phyloP scores from a whole-genome alignment of 2,797 vertebrate species.

The Periophthalmus magnuspinnatus region DNA sequence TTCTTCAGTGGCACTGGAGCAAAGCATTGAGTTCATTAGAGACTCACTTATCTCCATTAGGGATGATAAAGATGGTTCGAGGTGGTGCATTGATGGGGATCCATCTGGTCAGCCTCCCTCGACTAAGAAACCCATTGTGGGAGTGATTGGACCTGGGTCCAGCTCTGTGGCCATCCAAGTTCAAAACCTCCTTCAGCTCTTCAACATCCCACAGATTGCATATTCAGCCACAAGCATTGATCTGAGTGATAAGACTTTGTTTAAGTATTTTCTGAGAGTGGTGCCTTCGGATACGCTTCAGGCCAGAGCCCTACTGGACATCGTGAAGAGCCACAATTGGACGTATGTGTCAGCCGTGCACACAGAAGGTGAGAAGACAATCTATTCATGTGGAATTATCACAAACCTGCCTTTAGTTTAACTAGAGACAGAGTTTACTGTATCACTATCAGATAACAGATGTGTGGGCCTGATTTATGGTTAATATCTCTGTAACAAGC shows the following conservation, averaged over 20 bases:
- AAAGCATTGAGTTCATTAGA: conserved; percentile 97
- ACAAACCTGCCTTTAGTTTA: no score
- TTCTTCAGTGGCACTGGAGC: conserved; percentile 95
- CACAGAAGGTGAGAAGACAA: conserved; percentile 93
- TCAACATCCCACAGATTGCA: conserved; percentile 98
- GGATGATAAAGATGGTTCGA: conserved; percentile 87
- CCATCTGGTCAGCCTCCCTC: conserved; percentile 78
- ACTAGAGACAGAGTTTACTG: no score
- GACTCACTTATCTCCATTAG: conserved; percentile 96
- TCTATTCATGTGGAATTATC: no score
- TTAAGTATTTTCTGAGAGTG: conserved; percentile 97
- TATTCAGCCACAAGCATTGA: conserved; percentile 97
- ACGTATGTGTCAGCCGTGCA: conserved; percentile 97
- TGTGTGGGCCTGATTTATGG: no score
- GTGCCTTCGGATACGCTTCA: conserved; percentile 95
- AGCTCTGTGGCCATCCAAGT: conserved; percentile 98
- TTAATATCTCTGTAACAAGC: no score
- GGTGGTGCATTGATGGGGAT: conserved; percentile 87
- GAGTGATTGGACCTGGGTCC: conserved; percentile 95
- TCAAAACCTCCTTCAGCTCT: conserved; percentile 95
- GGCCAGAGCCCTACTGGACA: conserved; percentile 94
- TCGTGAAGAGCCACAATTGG: conserved; percentile 98
- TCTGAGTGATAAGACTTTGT: conserved; percentile 94
- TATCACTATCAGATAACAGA: no score
- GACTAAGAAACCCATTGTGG: conserved; percentile 94